Evolutionary conservation across 2,888 invertebrate species (phyloP), one percentile per base, ranked within the genome.

Genomic region (Dendrolimus houi): DNA sequence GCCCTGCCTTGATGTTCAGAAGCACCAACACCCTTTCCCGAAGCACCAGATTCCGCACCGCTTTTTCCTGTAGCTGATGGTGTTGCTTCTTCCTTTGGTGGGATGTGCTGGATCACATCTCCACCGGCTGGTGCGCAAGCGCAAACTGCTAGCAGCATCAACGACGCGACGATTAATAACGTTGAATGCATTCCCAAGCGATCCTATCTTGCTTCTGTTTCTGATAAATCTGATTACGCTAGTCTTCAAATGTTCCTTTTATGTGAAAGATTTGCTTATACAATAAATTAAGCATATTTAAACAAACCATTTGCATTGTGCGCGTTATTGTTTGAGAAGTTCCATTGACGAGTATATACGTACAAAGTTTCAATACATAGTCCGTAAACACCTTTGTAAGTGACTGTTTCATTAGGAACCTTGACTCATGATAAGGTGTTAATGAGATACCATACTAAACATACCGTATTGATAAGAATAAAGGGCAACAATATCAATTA

Each of bases 81-180:
- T 89, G 76, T 90, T 87, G 66, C 76, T 67, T 74, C 84, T 67
- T 62, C 74, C 70, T 83, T 89, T 84, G 68, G 72, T 42, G 85
- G 86, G 64, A 89, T 87, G 74, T 80, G 83, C 72, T 88, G 81
- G 74, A 89, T 87, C 79, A 82, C 85, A 62, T 85, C 84, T 71
- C 74, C 74, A 59, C 68, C 79, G 62, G 62, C 69, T 60, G 88
- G 87, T 52, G 83, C 83, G 87, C 85, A 81, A 0, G 68, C 77
- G 87, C 84, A 89, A 55, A 68, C 75, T 67, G 79, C 87, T 62
- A 87, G 71, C 78, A 87, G 75, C 83, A 83, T 85, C 72, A 88
- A 64, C 73, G 81, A 87, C 74, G 81, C 88, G 82, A 83, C 85
- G 80, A 76, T 74, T 70, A 86, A 88, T 54, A 84, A 70, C 69